Evolutionary conservation across 2,888 invertebrate species (phyloP).

Genomic region (Limnephilus rhombicus): DNA sequence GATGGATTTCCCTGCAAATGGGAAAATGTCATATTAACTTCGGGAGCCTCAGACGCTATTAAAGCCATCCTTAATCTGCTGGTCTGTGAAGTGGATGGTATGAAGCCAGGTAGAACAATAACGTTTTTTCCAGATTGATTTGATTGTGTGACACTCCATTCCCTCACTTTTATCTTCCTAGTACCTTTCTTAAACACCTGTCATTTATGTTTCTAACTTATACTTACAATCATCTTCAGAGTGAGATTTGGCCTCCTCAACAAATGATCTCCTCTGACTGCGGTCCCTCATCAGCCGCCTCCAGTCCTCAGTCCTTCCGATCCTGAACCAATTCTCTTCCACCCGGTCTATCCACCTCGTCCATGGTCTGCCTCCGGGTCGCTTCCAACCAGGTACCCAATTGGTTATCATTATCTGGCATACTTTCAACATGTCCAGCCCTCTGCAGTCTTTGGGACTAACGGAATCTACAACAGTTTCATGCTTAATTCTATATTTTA

Average conservation of each 20-base stretch:
- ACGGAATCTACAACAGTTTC: too few relatives aligned
- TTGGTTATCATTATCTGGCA: too few relatives aligned
- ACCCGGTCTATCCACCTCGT: too few relatives aligned
- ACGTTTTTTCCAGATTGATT: neutral
- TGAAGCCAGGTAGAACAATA: conserved; percentile 75
- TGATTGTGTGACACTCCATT: neutral
- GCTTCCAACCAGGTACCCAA: too few relatives aligned
- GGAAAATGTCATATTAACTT: conserved; percentile 89
- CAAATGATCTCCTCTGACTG: neutral
- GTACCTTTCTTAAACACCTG: too few relatives aligned
- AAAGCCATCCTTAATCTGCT: conserved; percentile 90
- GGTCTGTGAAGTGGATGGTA: conserved; percentile 77
- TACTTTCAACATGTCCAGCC: too few relatives aligned
- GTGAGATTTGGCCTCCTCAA: neutral
- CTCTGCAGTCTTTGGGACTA: too few relatives aligned
- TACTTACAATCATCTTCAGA: neutral
- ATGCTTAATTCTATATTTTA: too few relatives aligned
- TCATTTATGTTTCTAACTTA: neutral
- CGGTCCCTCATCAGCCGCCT: too few relatives aligned
- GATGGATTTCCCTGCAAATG: conserved; percentile 87
- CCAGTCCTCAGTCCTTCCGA: neutral
- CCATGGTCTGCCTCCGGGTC: too few relatives aligned
- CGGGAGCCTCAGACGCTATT: conserved; percentile 96
- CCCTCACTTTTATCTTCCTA: neutral
- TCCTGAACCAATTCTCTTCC: neutral